phyloP scores from a whole-genome alignment of 1,140 invertebrate genomes.

The Aethina tumida region DNA sequence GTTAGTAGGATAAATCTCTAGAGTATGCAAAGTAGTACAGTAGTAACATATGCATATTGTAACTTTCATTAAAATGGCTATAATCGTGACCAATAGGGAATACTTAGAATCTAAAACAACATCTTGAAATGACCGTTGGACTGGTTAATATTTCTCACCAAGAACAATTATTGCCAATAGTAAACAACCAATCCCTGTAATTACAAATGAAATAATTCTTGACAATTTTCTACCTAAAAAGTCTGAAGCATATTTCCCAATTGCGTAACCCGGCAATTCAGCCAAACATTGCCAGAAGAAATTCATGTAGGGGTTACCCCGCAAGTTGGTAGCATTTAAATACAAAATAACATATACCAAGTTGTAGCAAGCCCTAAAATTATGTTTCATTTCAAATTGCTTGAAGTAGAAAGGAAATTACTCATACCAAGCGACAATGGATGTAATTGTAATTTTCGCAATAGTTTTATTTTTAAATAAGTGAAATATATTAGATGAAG shows the following conservation, averaged over 20 bases:
- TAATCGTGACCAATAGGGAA: not conserved
- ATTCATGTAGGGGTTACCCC: conserved; percentile 59
- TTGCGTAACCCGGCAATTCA: conserved; percentile 47
- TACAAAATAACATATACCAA: conserved; percentile 48
- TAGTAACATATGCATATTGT: conserved; percentile 50
- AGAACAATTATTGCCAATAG: conserved; percentile 2
- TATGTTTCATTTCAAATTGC: no score
- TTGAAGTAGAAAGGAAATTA: no score
- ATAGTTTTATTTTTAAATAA: no score
- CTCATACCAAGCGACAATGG: no score
- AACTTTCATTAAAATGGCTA: not conserved
- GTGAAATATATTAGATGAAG: no score
- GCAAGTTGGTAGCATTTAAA: conserved; percentile 50
- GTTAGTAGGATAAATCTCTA: conserved; percentile 60
- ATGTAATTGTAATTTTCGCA: no score
- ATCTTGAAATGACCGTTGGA: not conserved
- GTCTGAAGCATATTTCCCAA: conserved; percentile 32
- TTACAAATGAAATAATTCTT: conserved; percentile 11
- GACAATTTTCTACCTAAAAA: conserved; percentile 19
- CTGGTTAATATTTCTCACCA: no score
- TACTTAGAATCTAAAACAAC: not conserved
- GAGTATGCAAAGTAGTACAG: conserved; percentile 53
- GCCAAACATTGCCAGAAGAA: conserved; percentile 51
- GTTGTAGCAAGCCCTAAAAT: conserved; percentile 10
- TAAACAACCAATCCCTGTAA: conserved; percentile 1